Conservation (phyloP, 1,140 invertebrate species). For the Lucilia cuprina region DNA sequence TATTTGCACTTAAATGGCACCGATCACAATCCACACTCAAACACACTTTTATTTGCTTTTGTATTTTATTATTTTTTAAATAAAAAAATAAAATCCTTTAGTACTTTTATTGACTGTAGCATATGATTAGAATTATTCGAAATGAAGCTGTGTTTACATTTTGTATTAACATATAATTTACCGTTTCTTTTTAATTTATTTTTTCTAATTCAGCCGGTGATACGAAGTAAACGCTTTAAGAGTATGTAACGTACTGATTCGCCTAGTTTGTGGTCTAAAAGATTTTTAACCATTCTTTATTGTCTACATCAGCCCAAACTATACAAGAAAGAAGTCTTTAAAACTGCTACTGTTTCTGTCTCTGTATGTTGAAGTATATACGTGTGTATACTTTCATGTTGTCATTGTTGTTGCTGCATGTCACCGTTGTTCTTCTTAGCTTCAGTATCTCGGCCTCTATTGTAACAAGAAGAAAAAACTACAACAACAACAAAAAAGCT, state of each 20-base stretch:
- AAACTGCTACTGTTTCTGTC: constrained; percentile 27
- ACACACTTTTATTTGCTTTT: background rate
- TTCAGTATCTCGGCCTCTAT: background rate
- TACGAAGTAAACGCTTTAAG: constrained; percentile 57
- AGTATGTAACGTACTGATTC: constrained; percentile 55
- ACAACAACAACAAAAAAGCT: background rate
- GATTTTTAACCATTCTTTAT: constrained; percentile 58
- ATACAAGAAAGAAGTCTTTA: background rate
- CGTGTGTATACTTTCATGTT: background rate
- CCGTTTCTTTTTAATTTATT: background rate
- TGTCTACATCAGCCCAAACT: constrained; percentile 35
- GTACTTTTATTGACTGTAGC: background rate
- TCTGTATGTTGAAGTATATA: background rate
- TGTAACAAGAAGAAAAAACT: background rate
- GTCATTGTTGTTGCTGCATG: background rate
- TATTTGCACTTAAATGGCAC: background rate
- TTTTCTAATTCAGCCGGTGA: constrained; percentile 42
- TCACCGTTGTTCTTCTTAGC: constrained; percentile 10
- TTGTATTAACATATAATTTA: background rate
- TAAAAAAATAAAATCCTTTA: constrained; percentile 27
- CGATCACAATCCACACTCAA: background rate
- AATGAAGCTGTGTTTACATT: background rate
- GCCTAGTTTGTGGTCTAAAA: constrained; percentile 53
- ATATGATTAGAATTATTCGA: background rate
- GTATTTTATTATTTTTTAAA: background rate